A percentile compares a stretch with the other conserved stretches of the same genome.
Conservation (phyloP, 2,888 invertebrate species). For the Stenichneumon culpator region DNA sequence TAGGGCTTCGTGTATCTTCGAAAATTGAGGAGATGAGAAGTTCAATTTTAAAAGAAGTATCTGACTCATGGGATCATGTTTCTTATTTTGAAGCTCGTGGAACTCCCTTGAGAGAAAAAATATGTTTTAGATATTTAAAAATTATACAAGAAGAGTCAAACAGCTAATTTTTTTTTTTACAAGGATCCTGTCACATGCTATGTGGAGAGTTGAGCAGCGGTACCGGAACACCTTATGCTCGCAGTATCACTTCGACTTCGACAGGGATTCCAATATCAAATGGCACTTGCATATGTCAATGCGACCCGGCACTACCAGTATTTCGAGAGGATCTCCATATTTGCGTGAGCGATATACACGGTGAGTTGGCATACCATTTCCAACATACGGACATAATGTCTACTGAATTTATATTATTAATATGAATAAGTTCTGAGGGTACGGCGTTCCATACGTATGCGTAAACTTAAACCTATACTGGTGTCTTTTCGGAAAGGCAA, state of each 20-base stretch:
- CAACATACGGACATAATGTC: background rate
- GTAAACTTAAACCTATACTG: no score
- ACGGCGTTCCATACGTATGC: no score
- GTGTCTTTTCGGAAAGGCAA: no score
- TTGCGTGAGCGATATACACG: constrained; percentile 94
- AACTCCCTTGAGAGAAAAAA: no score
- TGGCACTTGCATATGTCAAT: constrained; percentile 91
- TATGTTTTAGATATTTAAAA: background rate
- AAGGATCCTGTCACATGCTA: constrained; percentile 86
- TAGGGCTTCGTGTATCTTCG: no score
- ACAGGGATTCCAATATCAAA: constrained; percentile 81
- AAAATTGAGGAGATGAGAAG: no score
- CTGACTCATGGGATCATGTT: no score
- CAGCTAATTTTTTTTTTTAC: constrained; percentile 10
- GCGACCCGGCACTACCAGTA: constrained; percentile 91
- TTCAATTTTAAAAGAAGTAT: no score
- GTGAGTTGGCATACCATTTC: constrained; percentile 85
- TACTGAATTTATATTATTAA: background rate
- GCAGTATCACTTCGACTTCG: constrained; percentile 81
- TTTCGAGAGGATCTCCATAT: constrained; percentile 94
- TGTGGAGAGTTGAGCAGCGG: constrained; percentile 90
- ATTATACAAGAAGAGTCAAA: no score
- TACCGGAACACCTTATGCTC: constrained; percentile 87
- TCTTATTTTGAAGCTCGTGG: no score
- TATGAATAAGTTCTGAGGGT: no score